These are phyloP conservation scores for Verasper variegatus DNA, from an alignment of 2,113 vertebrate species.

Conservation along the genomic window DNA sequence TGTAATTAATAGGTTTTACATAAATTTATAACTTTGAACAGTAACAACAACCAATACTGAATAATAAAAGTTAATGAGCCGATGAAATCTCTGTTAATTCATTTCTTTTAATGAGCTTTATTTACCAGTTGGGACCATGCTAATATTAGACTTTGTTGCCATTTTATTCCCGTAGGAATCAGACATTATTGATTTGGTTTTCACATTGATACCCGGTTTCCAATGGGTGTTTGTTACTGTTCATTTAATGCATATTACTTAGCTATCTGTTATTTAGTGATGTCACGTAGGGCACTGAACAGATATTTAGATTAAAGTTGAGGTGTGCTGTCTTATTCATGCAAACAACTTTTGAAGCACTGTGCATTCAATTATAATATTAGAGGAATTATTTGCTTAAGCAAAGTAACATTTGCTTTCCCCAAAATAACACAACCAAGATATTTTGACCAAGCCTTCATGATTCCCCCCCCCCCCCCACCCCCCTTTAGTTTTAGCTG, in stretches of 20 bases:
- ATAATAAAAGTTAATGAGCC: too few species aligned
- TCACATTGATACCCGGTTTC: background rate
- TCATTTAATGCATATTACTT: too few species aligned
- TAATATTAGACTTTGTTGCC: background rate
- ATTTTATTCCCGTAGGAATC: background rate
- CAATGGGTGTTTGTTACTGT: too few species aligned
- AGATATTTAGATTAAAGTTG: slow-evolving; percentile 20
- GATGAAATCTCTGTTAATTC: too few species aligned
- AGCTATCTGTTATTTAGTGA: too few species aligned
- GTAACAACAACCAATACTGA: background rate
- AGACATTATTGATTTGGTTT: background rate
- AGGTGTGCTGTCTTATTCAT: slow-evolving; percentile 21
- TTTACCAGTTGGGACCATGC: background rate
- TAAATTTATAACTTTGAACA: background rate
- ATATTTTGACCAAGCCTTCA: too few species aligned
- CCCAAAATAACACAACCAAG: too few species aligned
- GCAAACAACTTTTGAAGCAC: slow-evolving; percentile 15
- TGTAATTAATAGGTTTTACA: background rate
- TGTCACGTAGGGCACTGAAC: background rate
- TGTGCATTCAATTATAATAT: too few species aligned
- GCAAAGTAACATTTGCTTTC: too few species aligned
- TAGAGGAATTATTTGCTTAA: too few species aligned
- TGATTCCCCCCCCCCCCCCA: background rate
- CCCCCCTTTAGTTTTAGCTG: slow-evolving; percentile 21
- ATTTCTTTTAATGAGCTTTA: too few species aligned